These are phyloP conservation scores for Asobara japonica DNA, from an alignment of 1,140 invertebrate species.

Conservation along the genomic window DNA sequence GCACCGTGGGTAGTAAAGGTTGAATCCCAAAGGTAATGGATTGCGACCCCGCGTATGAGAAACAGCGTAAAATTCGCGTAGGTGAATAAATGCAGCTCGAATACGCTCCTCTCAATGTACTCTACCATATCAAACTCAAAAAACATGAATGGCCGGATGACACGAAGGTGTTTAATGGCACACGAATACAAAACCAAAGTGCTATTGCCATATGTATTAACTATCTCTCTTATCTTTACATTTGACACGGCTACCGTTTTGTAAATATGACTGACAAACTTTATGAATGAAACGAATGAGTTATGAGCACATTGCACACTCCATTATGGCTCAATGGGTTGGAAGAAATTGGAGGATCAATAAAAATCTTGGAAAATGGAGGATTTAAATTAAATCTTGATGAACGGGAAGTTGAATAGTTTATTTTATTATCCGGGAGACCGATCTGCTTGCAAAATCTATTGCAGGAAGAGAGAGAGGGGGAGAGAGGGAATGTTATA, in stretches of 20 bases:
- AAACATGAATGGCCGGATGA: slow-evolving; percentile 33
- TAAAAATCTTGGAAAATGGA: too few species aligned
- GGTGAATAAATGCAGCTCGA: slow-evolving; percentile 30
- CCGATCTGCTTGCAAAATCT: too few species aligned
- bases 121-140: neutral
- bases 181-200: slow-evolving; percentile 1
- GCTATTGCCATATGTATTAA: neutral
- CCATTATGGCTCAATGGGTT: neutral
- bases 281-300: slow-evolving; percentile 22
- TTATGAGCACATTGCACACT: neutral
- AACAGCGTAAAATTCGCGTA: slow-evolving; percentile 19
- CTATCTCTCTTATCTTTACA: slow-evolving; percentile 15
- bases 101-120: neutral
- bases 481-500: too few species aligned
- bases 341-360: too few species aligned
- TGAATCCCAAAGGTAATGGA: slow-evolving; percentile 34
- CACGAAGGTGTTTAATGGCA: slow-evolving; percentile 35
- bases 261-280: slow-evolving; percentile 12
- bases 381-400: too few species aligned
- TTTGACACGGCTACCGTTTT: slow-evolving; percentile 29
- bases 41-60: slow-evolving; percentile 24
- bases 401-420: too few species aligned
- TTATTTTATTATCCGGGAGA: too few species aligned
- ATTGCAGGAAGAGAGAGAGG: too few species aligned
- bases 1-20: slow-evolving; percentile 32